Evolutionary conservation across 2,888 invertebrate species (phyloP), one percentile per base, ranked within the genome.

Genomic region (Rugalucina vietnamica): DNA sequence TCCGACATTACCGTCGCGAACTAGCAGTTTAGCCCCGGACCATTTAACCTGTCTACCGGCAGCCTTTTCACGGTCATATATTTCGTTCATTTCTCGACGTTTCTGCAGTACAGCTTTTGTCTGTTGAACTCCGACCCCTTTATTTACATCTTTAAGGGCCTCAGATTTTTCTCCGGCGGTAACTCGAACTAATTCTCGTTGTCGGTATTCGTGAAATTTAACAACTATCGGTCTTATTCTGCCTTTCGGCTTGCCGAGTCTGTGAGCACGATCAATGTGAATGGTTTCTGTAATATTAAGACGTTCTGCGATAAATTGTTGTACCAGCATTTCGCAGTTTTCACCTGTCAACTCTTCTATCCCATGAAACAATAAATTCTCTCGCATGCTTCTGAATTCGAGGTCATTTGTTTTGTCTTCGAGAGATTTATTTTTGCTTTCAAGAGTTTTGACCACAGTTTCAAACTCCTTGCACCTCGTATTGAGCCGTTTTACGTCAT

Each of bases 121-220:
- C 21, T 32, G 65, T n/a, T 76, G 76, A 5, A 76, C 76, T 2
- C 76, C 76, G 8, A 76, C 76, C 18, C 76, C 76, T n/a, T 36
- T 43, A 27, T 76, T 34, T 8, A 57, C 5, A 36, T 18, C 2
- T 39, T 39, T 57, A 37, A 76, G 34, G 5, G 14, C 8, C 24
- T 34, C 57, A 27, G 10, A 14, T 60, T 60, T 32, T 12, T 57
- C 60, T 3, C 34, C 18, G 8, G 76, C 32, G 14, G 57, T 57
- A 12, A 18, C 60, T 37, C 57, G 29, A 3, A 76, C 60, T n/a
- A 57, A 34, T 36, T 76, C 76, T 37, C 76, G 50, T 4, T 76
- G 60, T 36, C 34, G 57, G 34, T 24, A 54, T n/a, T 36, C 1
- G 24, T 76, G 57, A 27, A 76, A 76, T 39, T 76, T 76, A 5